Base-by-base conservation (phyloP, 2,113 vertebrate species). In the Nipponia nippon region DNA sequence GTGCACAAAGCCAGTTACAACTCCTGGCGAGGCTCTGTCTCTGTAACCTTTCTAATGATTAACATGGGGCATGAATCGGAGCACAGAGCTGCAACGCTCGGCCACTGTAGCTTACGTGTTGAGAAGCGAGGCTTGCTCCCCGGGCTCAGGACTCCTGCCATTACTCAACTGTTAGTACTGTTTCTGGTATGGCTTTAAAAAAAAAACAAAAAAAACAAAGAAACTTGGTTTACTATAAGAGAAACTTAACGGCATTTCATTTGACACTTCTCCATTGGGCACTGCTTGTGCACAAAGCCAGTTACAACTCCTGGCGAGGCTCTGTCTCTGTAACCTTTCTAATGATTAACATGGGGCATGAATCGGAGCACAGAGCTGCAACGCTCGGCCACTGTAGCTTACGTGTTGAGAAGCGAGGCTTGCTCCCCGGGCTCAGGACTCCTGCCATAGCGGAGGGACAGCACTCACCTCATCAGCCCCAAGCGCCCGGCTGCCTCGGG, bases 31-130 rank as follows among this genome's bases (percentile, higher is more conserved):
- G 34, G 55, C 21, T 82, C 14, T 2, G 6, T 53, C 4, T 4
- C 67, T 34, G 21, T 34, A 69, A 73, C 19, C 36, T 75, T 53
- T 16, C 44, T 19, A 47, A 29, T 1, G 16, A 62, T 32, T 69
- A 75, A 56, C 1, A 2, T 52, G 21, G 25, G 25, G 25, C 23
- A 42, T 25, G 58, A 81, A 53, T 12, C 0, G 1, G 49, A 84
- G 38, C 1, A 1, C 38, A 55, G 71, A 38, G 65, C 46, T 38
- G 23, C 63, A 11, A 13, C 0, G 2, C 55, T 47, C 3, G 4
- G 25, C 22, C 40, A 12, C 46, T 25, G 27, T 1, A 1, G 46
- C 27, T n/a, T n/a, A n/a, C 1, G 0, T 2, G 1, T 4, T 20
- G 56, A 62, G 42, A 32, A 88, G 36, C 12, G 7, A 88, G 52